Conservation (phyloP, 2,797 vertebrate genomes). For the Syngnathus rostellatus region DNA sequence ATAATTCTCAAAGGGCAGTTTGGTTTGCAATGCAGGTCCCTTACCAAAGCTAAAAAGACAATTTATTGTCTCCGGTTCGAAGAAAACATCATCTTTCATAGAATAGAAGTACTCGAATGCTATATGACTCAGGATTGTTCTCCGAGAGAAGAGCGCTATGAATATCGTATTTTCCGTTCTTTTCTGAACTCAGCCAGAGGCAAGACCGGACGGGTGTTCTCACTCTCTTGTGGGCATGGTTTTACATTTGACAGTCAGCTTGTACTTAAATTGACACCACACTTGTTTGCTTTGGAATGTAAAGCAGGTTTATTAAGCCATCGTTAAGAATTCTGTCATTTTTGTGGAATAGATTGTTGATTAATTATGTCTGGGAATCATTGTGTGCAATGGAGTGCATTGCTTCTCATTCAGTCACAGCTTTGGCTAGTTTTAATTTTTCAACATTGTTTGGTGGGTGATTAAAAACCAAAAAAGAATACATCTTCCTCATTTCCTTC, state of each 20-base stretch:
- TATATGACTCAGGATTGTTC: constrained; percentile 2
- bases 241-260: constrained; percentile 2
- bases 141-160: not conserved
- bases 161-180: not conserved
- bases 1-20: constrained; percentile 2
- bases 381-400: not conserved
- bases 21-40: not conserved
- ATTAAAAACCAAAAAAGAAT: no score
- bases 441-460: no score
- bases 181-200: not conserved
- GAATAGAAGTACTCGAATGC: not conserved
- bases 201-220: not conserved
- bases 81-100: constrained; percentile 3
- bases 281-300: not conserved
- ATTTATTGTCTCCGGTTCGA: not conserved
- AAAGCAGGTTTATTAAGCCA: not conserved
- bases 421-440: no score
- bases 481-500: no score
- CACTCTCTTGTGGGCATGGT: not conserved
- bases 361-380: not conserved
- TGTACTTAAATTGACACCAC: not conserved
- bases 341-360: not conserved
- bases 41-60: not conserved
- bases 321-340: not conserved
- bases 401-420: not conserved